Base-by-base conservation (phyloP, 2,888 invertebrate genomes). In the Drepanosiphum platanoidis region DNA sequence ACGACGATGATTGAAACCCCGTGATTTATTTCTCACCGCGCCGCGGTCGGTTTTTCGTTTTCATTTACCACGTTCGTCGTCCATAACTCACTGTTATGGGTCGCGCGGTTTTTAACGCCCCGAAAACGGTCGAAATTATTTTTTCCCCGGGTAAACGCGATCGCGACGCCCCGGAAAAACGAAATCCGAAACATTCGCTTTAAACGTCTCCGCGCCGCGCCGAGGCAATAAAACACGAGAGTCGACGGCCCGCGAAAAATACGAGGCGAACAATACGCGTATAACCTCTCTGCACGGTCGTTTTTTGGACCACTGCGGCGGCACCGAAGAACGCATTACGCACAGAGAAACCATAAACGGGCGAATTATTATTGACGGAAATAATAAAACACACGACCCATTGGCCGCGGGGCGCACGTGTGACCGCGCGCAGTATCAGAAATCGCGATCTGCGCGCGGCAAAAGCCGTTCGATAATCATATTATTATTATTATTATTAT, bases 1-100 rank as follows among this genome's bases (percentile, higher is more conserved):
- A 5, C 30, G 30, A 77, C 77, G 39, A 58, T 71, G 81, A 81
- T 81, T 81, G 81, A 81, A 81, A 81, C 27, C 71, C 71, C 34
- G 81, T 71, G 81, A 81, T 81, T 81, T 81, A 71, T 81, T 81
- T 81, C 61, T 39, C 13, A 34, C n/a, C 18, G 39, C 22, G 30
- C 39, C 7, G 68, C 30, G 30, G 30, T 30, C 9, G 32, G 46
- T 46, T 32, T 77, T 74, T 77, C 61, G 27, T 70, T 70, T 78
- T 78, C 66, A 78, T 78, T 78, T 78, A 27, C 22, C 58, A 9
- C 52, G 52, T 52, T 15, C 27, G 70, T 18, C 52, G 52, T 18
- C 52, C 70, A 70, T 34, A 52, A 52, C 52, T 52, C 52, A 52
- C 22, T 52, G 52, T 52, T 52, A 46, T 27, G 61, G 61, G n/a